phyloP scores from a whole-genome alignment of 2,888 invertebrate genomes.

The Dryococelus australis region DNA sequence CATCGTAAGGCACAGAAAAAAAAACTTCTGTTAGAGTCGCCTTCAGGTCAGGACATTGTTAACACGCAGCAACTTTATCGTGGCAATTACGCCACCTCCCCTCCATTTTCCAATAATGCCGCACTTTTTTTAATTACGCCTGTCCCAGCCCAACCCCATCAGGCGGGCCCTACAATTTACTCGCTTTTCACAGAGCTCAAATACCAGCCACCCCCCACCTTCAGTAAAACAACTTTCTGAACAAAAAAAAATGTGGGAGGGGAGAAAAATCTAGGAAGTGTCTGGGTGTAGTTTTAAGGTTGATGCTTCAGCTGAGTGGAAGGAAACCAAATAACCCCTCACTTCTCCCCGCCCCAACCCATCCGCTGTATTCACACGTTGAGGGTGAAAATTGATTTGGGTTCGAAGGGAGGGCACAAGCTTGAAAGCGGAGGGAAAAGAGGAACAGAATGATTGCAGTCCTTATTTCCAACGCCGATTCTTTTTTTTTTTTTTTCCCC shows the following conservation, averaged over 20 bases:
- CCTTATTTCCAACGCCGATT: neutral
- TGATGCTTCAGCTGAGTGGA: constrained; percentile 23
- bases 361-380: neutral
- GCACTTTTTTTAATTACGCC: neutral
- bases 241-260: neutral
- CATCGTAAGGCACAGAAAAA: neutral
- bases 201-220: neutral
- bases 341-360: neutral
- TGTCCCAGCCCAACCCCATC: neutral
- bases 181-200: constrained; percentile 1
- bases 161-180: neutral
- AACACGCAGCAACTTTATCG: constrained; percentile 6
- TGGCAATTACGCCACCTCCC: neutral
- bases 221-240: neutral
- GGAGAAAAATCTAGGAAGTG: neutral
- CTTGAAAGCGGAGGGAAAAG: neutral
- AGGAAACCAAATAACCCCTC: constrained; percentile 28
- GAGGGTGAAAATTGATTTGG: constrained; percentile 26
- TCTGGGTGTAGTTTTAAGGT: constrained; percentile 25
- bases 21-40: neutral
- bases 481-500: neutral
- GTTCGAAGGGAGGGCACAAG: neutral
- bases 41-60: neutral
- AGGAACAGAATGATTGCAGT: neutral
- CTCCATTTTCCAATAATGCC: neutral